A percentile compares a stretch with the other conserved stretches of the same genome.
Conservation (phyloP, 2,797 vertebrate species). For the Loris lydekkerianus region DNA sequence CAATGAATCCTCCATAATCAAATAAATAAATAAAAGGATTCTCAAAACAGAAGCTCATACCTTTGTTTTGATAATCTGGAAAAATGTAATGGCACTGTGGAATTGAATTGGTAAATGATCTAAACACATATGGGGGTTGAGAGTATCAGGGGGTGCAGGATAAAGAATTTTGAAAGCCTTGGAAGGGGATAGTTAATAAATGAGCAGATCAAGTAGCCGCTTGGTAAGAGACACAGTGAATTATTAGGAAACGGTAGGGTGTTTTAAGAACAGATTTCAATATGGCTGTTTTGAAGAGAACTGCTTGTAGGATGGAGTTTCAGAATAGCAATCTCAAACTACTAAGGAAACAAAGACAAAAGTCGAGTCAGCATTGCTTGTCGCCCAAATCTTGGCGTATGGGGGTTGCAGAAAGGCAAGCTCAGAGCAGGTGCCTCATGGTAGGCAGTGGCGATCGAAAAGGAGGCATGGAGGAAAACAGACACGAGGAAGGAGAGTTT, state of each 20-base stretch:
- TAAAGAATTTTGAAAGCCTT: neutral
- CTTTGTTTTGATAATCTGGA: neutral
- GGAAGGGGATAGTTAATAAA: too few relatives aligned
- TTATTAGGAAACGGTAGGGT: neutral
- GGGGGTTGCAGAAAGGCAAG: neutral
- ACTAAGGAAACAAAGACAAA: neutral
- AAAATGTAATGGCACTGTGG: neutral
- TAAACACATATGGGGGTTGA: neutral
- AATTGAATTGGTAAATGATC: neutral
- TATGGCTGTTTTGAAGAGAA: neutral
- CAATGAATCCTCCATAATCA: too few relatives aligned
- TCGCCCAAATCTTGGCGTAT: neutral
- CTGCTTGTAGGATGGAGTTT: neutral
- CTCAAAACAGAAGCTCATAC: neutral
- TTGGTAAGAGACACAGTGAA: neutral
- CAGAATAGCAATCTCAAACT: neutral
- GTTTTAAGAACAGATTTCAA: neutral
- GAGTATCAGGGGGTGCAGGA: neutral
- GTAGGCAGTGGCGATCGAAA: accelerated
- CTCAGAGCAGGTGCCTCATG: accelerated
- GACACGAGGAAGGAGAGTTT: neutral
- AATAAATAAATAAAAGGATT: neutral
- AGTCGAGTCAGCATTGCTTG: neutral
- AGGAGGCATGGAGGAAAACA: neutral
- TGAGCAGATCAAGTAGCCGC: neutral